phyloP scores from a whole-genome alignment of 2,888 invertebrate genomes.

The Scaptomyza reducta region DNA sequence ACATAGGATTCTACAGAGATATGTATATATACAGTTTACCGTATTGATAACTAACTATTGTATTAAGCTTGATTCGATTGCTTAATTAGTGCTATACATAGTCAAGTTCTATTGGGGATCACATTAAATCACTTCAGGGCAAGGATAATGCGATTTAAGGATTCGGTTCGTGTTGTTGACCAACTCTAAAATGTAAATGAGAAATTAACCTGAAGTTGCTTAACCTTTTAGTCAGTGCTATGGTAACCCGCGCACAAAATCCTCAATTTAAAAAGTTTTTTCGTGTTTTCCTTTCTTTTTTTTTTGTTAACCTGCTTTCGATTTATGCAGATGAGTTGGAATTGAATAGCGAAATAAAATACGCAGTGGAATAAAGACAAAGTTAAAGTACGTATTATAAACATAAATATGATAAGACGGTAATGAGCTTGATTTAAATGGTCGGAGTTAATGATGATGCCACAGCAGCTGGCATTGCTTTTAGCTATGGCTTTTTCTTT shows the following conservation, averaged over 20 bases:
- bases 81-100: conserved; percentile 11
- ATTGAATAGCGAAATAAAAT: conserved; percentile 4
- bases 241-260: conserved; percentile 17
- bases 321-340: conserved; percentile 50
- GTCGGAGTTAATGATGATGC: conserved; percentile 39
- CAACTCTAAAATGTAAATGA: conserved; percentile 25
- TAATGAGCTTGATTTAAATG: conserved; percentile 57
- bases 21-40: neutral
- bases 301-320: conserved; percentile 44
- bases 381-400: conserved; percentile 14
- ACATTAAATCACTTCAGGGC: conserved; percentile 11
- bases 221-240: conserved; percentile 2
- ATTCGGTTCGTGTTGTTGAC: neutral
- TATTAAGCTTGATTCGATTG: conserved; percentile 10
- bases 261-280: conserved; percentile 23
- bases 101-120: neutral
- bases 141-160: conserved; percentile 6
- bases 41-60: conserved; percentile 11
- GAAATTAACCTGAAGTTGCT: conserved; percentile 1
- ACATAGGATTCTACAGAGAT: neutral
- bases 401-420: conserved; percentile 46
- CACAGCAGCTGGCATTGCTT: conserved; percentile 3
- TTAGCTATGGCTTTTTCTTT: neutral
- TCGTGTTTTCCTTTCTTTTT: neutral
- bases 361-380: neutral